Base-by-base conservation (phyloP, 2,888 invertebrate species). In the Nysson spinosus region DNA sequence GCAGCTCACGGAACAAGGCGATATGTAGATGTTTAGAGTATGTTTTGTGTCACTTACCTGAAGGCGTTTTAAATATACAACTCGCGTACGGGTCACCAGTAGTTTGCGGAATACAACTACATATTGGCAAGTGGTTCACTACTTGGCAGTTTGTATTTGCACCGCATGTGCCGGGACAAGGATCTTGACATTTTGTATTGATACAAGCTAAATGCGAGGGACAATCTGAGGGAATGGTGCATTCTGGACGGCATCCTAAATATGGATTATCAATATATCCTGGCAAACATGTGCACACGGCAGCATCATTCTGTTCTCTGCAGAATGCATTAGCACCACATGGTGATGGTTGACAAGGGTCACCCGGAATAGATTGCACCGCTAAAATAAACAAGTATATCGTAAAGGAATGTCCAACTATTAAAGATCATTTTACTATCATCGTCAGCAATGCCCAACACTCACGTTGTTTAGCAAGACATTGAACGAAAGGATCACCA, bases 311-410 rank as follows among this genome's bases (percentile, higher is more conserved):
- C 19, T 90, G 88, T 79, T 92, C 91, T 19, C 91, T 90, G 81
- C 95, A 95, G 74, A 92, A 87, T 60, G 94, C 93, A 80, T 95
- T 95, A 16, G 93, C 89, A 30, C 94, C 94, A 85, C 94, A 95
- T 1, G 93, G 93, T 44, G 91, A 91, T 24, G 93, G 93, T 60
- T 89, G 83, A 78, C 94, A 94, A 0, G 93, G 93, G 70, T 91
- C 89, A 24, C 82, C 65, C 12, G 87, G 87, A 37, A 79, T 62
- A n/a, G 66, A 61, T 49, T 62, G 56, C 19, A 63, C 64, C 44
- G 54, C 76, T 76, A 17, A 34, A 60, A 68, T n/a, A 17, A 30
- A 37, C 22, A 65, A 88, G 88, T 3, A 3, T 12, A 4, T 40
- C 42, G 11, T n/a, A 40, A 11, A 20, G n/a, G n/a, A n/a, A n/a